These are phyloP conservation scores for Calidris pygmaea DNA, from an alignment of 2,113 vertebrate species.

Conservation along the genomic window DNA sequence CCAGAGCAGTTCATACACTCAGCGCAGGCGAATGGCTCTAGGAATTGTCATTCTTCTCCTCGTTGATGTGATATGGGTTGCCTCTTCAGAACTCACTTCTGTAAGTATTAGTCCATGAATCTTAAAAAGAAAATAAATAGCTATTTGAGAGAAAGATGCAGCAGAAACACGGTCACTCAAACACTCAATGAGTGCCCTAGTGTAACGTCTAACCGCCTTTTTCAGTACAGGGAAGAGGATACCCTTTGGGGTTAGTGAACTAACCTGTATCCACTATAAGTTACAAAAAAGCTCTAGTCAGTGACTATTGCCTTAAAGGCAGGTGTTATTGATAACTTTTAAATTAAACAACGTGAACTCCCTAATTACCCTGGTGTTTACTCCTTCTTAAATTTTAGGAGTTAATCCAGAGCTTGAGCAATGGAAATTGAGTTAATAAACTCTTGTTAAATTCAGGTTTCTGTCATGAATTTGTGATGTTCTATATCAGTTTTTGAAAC, in stretches of 20 bases:
- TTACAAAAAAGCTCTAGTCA: background rate
- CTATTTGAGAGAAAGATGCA: background rate
- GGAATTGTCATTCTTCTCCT: conserved; percentile 92
- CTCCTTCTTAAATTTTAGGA: background rate
- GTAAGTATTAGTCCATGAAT: conserved; percentile 74
- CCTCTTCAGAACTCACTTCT: conserved; percentile 94
- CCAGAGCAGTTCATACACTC: conserved; percentile 82
- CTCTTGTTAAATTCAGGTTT: background rate
- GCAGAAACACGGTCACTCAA: background rate
- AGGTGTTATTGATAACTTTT: background rate
- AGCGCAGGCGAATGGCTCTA: conserved; percentile 88
- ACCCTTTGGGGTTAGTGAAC: background rate
- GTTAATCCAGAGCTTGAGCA: background rate
- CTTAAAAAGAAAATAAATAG: background rate
- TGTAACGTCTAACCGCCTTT: background rate
- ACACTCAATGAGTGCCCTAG: background rate
- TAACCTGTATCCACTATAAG: background rate
- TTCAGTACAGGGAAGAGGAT: fast-evolving
- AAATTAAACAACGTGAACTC: background rate
- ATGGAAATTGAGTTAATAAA: background rate
- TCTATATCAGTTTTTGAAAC: background rate
- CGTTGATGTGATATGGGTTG: conserved; percentile 97
- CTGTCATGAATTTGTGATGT: background rate
- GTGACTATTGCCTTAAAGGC: background rate
- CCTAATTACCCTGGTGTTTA: background rate